Base-by-base conservation (phyloP, 2,113 vertebrate genomes). In the Clinocottus analis region DNA sequence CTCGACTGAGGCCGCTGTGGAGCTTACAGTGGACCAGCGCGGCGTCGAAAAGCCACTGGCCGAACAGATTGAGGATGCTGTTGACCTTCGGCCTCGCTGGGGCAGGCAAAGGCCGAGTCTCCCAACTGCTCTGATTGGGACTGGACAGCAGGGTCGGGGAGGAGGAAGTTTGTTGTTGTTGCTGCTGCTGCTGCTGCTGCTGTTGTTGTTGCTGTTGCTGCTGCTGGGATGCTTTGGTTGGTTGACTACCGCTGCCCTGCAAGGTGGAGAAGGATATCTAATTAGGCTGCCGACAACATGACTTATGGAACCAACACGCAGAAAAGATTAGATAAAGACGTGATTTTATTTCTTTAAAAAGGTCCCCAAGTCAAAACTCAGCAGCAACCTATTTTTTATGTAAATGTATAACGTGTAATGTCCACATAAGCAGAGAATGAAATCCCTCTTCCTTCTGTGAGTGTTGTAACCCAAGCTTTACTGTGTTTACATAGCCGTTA, bases 21-120 rank as follows among this genome's bases (percentile, higher is more conserved):
- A 98, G 97, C 93, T 97, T 98, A 95, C 97, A 99, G 93, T 98
- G 97, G 91, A 99, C 97, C 87, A 99, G 95, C 4, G 97, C 96
- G 62, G 97, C 97, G 71, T 98, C 97, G 75, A 99, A 98, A 60
- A 99, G 93, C 97, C 97, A 99, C 0, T 98, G 98, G 90, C 97
- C 97, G 67, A 99, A 99, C 75, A 99, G 96, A 92, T 99, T 97
- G 92, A 99, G 95, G 93, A 99, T 97, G 95, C 97, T 98, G 95
- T 99, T 98, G 94, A 99, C 97, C 91, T 97, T 98, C 33, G 97
- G 97, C 87, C 97, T 94, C 23, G 94, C 95, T 0, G 97, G 97
- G 65, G 97, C 97, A 10, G 97, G 97, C 7, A 98, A 93, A 0
- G 97, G 97, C 64, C 97, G 94, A 16, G 97, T 96, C 90, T 99